Conservation (phyloP, 1,140 invertebrate genomes). For the Bombus terrestris region DNA sequence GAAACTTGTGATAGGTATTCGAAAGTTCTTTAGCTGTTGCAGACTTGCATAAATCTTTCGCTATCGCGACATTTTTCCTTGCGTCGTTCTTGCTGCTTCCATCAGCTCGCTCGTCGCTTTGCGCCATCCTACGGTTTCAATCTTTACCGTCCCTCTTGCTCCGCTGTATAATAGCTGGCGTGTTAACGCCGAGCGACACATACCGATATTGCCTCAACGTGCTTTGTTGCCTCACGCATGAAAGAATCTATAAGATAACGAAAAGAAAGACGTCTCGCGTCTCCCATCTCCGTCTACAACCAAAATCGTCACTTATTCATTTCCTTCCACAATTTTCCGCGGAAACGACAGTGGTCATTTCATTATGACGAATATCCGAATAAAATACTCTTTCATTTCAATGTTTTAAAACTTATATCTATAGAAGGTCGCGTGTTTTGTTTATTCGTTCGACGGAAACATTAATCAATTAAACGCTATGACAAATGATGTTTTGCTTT, state of each 20-base stretch:
- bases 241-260: constrained; percentile 57
- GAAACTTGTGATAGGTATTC: constrained; percentile 58
- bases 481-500: too few relatives aligned
- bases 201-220: constrained; percentile 54
- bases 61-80: constrained; percentile 61
- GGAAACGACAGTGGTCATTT: too few relatives aligned
- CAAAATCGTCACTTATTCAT: background rate
- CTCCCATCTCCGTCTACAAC: too few relatives aligned
- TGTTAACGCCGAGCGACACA: constrained; percentile 45
- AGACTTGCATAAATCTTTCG: constrained; percentile 60
- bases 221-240: constrained; percentile 59
- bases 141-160: background rate
- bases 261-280: background rate
- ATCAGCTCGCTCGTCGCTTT: background rate
- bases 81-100: background rate
- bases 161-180: constrained; percentile 26
- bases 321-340: background rate
- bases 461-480: too few relatives aligned
- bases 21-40: constrained; percentile 54
- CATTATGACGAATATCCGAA: too few relatives aligned
- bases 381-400: too few relatives aligned
- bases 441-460: too few relatives aligned
- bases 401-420: too few relatives aligned
- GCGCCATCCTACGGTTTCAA: background rate
- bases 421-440: too few relatives aligned